Base-by-base conservation (phyloP, 2,888 invertebrate species). In the Gryllus longicercus region DNA sequence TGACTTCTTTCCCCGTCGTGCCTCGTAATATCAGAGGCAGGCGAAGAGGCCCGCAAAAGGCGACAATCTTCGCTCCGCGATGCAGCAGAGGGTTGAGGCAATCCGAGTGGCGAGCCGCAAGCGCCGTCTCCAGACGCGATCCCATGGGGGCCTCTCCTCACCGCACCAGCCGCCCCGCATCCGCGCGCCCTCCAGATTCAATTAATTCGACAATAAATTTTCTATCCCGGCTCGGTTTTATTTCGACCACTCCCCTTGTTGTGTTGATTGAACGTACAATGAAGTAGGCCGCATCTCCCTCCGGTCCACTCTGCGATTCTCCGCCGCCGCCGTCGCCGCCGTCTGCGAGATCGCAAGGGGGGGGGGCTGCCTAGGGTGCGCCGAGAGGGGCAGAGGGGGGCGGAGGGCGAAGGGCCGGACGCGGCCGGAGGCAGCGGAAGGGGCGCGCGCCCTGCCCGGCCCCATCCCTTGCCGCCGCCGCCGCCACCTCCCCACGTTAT, bases 401-500 rank as follows among this genome's bases (percentile, higher is more conserved):
- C 11, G 51, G 16, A 51, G 25, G 23, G 14, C 23, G 25, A n/a
- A 25, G 38, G 21, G 50, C 21, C n/a, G 50, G 51, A 49, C 50
- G 23, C 23, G 25, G 78, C 25, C 11, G 63, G 49, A 21, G 63
- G 25, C 25, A n/a, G 74, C 51, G n/a, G 38, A 25, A 38, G 74
- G 63, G 63, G 25, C 38, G 38, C 78, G 51, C 79, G 75, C 81
- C 51, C 78, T 76, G 25, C 51, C 77, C 79, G 63, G 38, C 80
- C 79, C 79, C 79, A 74, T 80, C 50, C 79, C 80, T 74, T n/a
- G n/a, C n/a, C 63, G 74, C 51, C 75, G 74, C 78, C 80, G 79
- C 81, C 79, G 78, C 74, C 80, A 77, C 81, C 80, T 80, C 79
- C 79, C 81, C 79, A 83, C 83, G 84, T 84, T 84, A 91, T 91